Evolutionary conservation across 2,113 vertebrate genomes (phyloP), one percentile per base, ranked within the genome.

Genomic region (Alaudala cheleensis): DNA sequence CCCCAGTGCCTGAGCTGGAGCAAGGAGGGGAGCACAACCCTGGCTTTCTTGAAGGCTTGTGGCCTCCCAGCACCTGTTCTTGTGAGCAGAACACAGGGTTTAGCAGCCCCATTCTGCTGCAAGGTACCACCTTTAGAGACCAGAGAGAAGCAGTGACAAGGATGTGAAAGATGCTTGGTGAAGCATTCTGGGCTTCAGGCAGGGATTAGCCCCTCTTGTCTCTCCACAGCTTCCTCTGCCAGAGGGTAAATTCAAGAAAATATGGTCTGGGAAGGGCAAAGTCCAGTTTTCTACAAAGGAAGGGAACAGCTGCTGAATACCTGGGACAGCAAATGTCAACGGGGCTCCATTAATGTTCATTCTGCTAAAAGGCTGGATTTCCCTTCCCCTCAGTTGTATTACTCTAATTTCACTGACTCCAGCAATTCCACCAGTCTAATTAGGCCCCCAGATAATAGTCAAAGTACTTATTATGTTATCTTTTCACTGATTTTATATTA

Each of bases 391-490:
- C 28, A 61, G 56, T 90, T 94, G 80, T 88, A n/a, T 31, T 86
- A 93, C 76, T 92, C 81, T 78, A 90, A 94, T 94, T 95, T 97
- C 82, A 94, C 93, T 92, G 82, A 90, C 88, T 94, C 67, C 76
- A 93, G 76, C 86, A 85, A 95, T 94, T 95, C 90, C 72, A 90
- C 76, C 45, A 49, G 82, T 65, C 76, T 96, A 97, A 97, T 94
- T 96, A 96, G 95, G 93, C 93, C 84, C 91, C 93, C 50, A 96
- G 95, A 96, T 95, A 96, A 95, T 93, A 96, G 90, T 86, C 85
- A 94, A 90, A 94, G 93, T 74, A 97, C 90, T 96, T 95, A 95
- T 77, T 95, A 91, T 95, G 90, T 95, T 96, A 96, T 93, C 93
- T 96, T 95, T 95, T 86, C 88, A 82, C 95, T 86, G 93, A 94